phyloP scores from a whole-genome alignment of 2,113 vertebrate genomes.

The Spizaetus ornatus region DNA sequence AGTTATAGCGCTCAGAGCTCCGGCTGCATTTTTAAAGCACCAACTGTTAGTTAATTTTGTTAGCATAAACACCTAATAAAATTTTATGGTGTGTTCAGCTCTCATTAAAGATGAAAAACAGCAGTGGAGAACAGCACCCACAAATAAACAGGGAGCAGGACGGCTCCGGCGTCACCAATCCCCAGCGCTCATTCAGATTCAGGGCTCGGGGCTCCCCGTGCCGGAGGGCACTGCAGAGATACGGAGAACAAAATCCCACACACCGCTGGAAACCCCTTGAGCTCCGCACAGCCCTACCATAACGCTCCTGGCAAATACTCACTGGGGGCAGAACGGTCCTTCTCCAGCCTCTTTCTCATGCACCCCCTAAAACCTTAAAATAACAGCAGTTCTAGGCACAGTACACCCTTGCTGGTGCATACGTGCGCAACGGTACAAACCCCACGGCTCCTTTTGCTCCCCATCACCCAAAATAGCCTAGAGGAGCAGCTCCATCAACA shows the following conservation, averaged over 20 bases:
- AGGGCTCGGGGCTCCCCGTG: accelerated
- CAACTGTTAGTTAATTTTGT: slow-evolving; percentile 53
- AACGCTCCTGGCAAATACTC: not conserved
- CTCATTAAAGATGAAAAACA: slow-evolving; percentile 53
- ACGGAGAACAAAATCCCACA: accelerated
- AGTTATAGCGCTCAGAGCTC: not conserved
- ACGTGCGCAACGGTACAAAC: not conserved
- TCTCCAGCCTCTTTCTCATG: not conserved
- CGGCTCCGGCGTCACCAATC: accelerated
- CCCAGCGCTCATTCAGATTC: not conserved
- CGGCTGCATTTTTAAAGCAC: slow-evolving; percentile 18
- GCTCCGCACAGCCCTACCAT: not conserved
- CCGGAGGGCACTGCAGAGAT: not conserved
- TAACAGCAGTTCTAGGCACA: not conserved
- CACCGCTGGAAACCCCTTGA: not conserved
- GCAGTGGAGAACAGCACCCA: not conserved
- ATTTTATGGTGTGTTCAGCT: slow-evolving; percentile 41
- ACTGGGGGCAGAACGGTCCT: accelerated
- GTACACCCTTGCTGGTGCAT: not conserved
- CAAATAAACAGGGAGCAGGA: not conserved
- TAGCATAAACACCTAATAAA: slow-evolving; percentile 53
- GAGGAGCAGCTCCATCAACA: not conserved
- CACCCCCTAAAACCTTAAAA: not conserved
- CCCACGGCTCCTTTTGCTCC: not conserved
- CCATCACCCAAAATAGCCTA: not conserved